A percentile compares a stretch with the other conserved stretches of the same genome.
Conservation (phyloP, 2,888 invertebrate genomes). For the Buathra laborator region DNA sequence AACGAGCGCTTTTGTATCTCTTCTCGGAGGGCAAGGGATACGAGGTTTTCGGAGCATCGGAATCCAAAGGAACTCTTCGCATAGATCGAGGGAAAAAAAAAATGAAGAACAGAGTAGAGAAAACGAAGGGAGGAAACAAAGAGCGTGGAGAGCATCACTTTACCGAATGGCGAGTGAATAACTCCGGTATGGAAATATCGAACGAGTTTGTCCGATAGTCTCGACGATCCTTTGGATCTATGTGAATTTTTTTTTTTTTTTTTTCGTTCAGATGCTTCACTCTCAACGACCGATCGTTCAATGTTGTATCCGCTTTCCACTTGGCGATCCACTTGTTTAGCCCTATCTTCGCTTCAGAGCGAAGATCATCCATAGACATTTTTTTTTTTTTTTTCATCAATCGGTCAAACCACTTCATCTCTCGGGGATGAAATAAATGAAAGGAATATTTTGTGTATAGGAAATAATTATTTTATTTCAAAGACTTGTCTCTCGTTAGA, state of each 20-base stretch:
- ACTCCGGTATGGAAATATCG: constrained; percentile 36
- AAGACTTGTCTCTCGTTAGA: not conserved
- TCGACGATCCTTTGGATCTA: not conserved
- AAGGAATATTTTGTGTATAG: constrained; percentile 4
- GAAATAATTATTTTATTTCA: not conserved
- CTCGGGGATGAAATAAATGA: constrained; percentile 11
- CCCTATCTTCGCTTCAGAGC: not conserved
- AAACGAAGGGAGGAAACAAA: constrained; percentile 19
- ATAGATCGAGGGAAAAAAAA: not conserved
- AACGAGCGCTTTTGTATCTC: not conserved
- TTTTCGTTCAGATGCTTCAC: not conserved
- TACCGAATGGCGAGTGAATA: constrained; percentile 12
- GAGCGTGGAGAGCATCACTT: not conserved
- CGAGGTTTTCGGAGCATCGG: not conserved
- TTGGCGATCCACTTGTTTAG: not conserved
- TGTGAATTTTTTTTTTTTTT: constrained; percentile 7
- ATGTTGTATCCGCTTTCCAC: not conserved
- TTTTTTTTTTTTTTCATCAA: constrained; percentile 22
- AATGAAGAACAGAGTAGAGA: not conserved
- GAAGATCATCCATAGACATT: constrained; percentile 12
- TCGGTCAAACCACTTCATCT: constrained; percentile 5
- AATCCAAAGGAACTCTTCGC: not conserved
- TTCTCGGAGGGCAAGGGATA: not conserved
- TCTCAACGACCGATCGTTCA: no score
- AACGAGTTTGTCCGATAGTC: constrained; percentile 27